phyloP scores from a whole-genome alignment of 2,888 invertebrate species.

The Tenthredo distinguenda region DNA sequence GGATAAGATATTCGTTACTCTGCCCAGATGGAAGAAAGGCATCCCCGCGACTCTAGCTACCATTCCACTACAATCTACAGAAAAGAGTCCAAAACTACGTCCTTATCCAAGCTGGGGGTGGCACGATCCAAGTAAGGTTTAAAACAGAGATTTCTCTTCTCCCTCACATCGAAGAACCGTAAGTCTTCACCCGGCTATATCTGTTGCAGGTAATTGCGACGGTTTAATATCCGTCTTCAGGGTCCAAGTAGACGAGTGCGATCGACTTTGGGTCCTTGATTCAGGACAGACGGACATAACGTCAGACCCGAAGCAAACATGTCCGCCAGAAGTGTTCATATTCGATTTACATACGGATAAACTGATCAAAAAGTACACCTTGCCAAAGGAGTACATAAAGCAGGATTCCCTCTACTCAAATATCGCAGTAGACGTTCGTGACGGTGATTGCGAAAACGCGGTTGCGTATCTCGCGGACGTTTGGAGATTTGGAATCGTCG shows the following conservation, averaged over 20 bases:
- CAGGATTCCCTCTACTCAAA: conserved; percentile 86
- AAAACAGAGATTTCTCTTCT: not conserved
- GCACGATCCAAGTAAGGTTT: conserved; percentile 81
- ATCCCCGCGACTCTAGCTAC: conserved; percentile 88
- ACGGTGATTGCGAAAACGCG: conserved; percentile 82
- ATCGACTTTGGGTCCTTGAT: conserved; percentile 89
- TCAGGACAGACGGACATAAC: conserved; percentile 87
- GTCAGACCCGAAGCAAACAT: conserved; percentile 85
- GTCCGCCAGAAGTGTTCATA: conserved; percentile 87
- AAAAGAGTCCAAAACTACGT: conserved; percentile 82
- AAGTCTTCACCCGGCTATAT: not conserved
- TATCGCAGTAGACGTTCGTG: conserved; percentile 83
- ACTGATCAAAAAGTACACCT: conserved; percentile 82
- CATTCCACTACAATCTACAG: conserved; percentile 81
- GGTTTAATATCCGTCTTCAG: conserved; percentile 89
- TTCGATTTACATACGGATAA: conserved; percentile 86
- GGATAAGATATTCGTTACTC: conserved; percentile 86
- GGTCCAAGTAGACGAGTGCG: conserved; percentile 86
- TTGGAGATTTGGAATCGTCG: conserved; percentile 84
- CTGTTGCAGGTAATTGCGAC: conserved; percentile 81
- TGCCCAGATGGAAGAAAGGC: conserved; percentile 88
- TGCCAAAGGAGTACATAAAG: conserved; percentile 84
- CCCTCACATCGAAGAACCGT: not conserved
- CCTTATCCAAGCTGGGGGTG: conserved; percentile 90
- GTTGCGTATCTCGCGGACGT: conserved; percentile 86